Conservation (phyloP, 2,113 vertebrate species). For the Epinephelus fuscoguttatus region DNA sequence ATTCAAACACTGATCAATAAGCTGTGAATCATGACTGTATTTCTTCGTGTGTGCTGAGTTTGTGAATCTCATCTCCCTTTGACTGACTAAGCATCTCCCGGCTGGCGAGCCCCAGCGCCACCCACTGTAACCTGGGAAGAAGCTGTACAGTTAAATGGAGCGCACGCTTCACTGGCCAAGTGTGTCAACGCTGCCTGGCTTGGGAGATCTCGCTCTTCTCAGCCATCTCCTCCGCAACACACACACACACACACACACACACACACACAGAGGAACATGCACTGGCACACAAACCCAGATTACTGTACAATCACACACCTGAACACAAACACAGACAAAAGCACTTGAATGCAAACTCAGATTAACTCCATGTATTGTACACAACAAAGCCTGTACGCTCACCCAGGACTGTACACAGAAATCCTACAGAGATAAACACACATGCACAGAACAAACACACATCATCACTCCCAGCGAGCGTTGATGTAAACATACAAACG, state of each 20-base stretch:
- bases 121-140: slow-evolving; percentile 61
- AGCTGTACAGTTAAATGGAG: slow-evolving; percentile 77
- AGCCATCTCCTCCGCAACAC: slow-evolving; percentile 42
- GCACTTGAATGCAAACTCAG: slow-evolving; percentile 17
- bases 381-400: slow-evolving; percentile 1
- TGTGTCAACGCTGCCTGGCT: slow-evolving; percentile 68
- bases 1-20: slow-evolving; percentile 42
- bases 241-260: slow-evolving; percentile 28
- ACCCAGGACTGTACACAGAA: not conserved
- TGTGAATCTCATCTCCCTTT: slow-evolving; percentile 32
- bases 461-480: slow-evolving; percentile 6
- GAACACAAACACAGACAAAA: slow-evolving; percentile 29
- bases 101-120: slow-evolving; percentile 15
- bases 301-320: slow-evolving; percentile 44
- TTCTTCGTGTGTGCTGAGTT: slow-evolving; percentile 22
- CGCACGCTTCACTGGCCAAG: slow-evolving; percentile 76
- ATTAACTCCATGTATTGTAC: slow-evolving; percentile 18
- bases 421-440: slow-evolving; percentile 14
- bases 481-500: slow-evolving; percentile 48
- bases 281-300: slow-evolving; percentile 52
- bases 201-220: slow-evolving; percentile 59
- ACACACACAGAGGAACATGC: slow-evolving; percentile 3
- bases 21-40: slow-evolving; percentile 25
- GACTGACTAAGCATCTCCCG: slow-evolving; percentile 41
- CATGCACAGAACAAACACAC: slow-evolving; percentile 36